Evolutionary conservation across 2,113 vertebrate genomes (phyloP).

Genomic region (Melanerpes formicivorus): DNA sequence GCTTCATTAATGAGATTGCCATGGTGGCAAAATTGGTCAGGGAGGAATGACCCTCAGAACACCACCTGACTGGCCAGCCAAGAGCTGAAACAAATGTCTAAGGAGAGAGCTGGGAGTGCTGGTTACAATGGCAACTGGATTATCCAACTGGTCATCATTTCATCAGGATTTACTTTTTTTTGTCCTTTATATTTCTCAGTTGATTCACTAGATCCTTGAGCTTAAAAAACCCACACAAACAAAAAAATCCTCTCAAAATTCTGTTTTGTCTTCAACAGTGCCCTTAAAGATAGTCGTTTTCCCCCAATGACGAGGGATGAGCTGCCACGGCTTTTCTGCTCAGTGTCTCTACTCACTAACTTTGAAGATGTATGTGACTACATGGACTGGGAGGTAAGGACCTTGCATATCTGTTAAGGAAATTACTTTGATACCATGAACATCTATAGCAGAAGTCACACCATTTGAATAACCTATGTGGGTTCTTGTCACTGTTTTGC

Average conservation of each 20-base stretch:
- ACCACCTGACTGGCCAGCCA: background rate
- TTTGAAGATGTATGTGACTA: slow-evolving; percentile 99
- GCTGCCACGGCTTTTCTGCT: slow-evolving; percentile 99
- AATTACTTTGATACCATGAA: background rate
- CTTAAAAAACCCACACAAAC: background rate
- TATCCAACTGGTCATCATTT: slow-evolving; percentile 19
- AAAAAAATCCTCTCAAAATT: slow-evolving; percentile 58
- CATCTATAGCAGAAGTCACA: background rate
- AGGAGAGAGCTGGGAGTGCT: background rate
- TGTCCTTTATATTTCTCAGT: slow-evolving; percentile 14
- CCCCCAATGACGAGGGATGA: slow-evolving; percentile 99
- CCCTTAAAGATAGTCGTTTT: slow-evolving; percentile 99
- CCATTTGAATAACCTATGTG: background rate
- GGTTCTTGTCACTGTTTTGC: background rate
- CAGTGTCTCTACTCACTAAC: slow-evolving; percentile 99
- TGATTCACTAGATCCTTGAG: slow-evolving; percentile 33
- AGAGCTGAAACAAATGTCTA: background rate
- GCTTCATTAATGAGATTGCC: background rate
- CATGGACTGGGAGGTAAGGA: slow-evolving; percentile 99
- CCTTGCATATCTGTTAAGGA: background rate
- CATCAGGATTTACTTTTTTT: slow-evolving; percentile 15
- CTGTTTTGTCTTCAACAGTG: slow-evolving; percentile 85
- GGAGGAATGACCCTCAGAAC: slow-evolving; percentile 11
- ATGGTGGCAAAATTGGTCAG: background rate
- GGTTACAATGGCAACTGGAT: background rate